A percentile compares a stretch with the other conserved stretches of the same genome.
Conservation (phyloP, 2,888 invertebrate genomes). For the Cheilosia pagana region DNA sequence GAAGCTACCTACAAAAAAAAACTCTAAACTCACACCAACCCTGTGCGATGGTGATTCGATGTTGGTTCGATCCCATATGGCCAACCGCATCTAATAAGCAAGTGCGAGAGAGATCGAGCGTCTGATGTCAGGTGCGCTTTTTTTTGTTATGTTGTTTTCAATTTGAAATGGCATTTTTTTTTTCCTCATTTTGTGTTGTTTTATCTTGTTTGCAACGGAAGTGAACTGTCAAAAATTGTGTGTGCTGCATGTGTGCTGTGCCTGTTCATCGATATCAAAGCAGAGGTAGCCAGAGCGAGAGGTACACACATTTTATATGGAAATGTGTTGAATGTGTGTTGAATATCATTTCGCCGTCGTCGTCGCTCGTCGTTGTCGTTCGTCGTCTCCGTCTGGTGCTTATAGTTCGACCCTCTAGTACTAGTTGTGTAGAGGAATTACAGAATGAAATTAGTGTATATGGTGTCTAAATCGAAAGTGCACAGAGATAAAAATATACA, state of each 20-base stretch:
- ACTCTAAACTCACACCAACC: slow-evolving; percentile 64
- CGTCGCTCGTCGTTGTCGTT: slow-evolving; percentile 56
- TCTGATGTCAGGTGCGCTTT: slow-evolving; percentile 74
- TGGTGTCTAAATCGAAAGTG: slow-evolving; percentile 67
- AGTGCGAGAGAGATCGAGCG: slow-evolving; percentile 56
- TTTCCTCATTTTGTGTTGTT: slow-evolving; percentile 69
- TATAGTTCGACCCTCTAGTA: slow-evolving; percentile 65
- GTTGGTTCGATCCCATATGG: slow-evolving; percentile 69
- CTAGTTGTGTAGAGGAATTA: slow-evolving; percentile 50
- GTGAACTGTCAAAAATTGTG: slow-evolving; percentile 74
- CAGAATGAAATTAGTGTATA: slow-evolving; percentile 61
- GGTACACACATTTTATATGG: slow-evolving; percentile 18
- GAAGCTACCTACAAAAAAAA: slow-evolving; percentile 10
- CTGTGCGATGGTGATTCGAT: slow-evolving; percentile 62
- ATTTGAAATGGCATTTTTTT: slow-evolving; percentile 71
- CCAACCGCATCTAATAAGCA: slow-evolving; percentile 21
- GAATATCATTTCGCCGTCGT: slow-evolving; percentile 69
- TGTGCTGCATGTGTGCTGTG: slow-evolving; percentile 27
- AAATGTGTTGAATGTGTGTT: slow-evolving; percentile 47
- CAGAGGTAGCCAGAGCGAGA: slow-evolving; percentile 56
- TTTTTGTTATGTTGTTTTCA: slow-evolving; percentile 74
- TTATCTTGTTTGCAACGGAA: slow-evolving; percentile 75
- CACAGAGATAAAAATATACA: slow-evolving; percentile 46
- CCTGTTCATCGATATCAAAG: slow-evolving; percentile 49
- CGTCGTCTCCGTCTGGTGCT: slow-evolving; percentile 51